These are phyloP conservation scores for Drosophila littoralis DNA, from an alignment of 1,140 invertebrate genomes.

Conservation along the genomic window DNA sequence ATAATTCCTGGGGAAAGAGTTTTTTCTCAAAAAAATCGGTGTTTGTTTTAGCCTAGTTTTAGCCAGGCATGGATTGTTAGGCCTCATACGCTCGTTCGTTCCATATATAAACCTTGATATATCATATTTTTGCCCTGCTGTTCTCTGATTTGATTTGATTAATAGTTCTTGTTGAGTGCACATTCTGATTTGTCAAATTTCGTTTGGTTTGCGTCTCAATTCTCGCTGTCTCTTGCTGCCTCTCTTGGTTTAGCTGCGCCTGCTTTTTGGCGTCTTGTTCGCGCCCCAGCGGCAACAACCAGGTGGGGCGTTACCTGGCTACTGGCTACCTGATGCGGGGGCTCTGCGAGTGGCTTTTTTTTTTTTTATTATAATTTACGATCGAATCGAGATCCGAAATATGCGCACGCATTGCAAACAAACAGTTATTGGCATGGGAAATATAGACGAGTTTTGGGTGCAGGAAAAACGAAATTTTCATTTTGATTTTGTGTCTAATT, in stretches of 20 bases:
- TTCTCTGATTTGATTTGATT: constrained; percentile 39
- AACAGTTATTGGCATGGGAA: too few species aligned
- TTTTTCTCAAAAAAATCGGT: too few species aligned
- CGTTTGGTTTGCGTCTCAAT: constrained; percentile 4
- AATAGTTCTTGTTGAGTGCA: constrained; percentile 41
- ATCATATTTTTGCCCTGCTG: constrained; percentile 2
- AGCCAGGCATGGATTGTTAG: too few species aligned
- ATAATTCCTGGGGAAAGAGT: too few species aligned
- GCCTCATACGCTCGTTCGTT: neutral
- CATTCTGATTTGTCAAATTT: constrained; percentile 50
- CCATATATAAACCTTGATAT: constrained; percentile 2
- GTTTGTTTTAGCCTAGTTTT: too few species aligned
- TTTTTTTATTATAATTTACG: constrained; percentile 31
- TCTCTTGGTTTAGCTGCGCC: neutral
- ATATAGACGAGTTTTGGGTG: neutral
- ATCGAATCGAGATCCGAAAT: neutral
- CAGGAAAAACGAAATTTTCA: constrained; percentile 45
- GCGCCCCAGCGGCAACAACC: constrained; percentile 41
- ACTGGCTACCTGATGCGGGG: constrained; percentile 41
- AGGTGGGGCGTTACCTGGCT: constrained; percentile 44
- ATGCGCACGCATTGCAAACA: too few species aligned
- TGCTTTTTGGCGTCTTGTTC: constrained; percentile 32
- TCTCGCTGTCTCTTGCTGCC: neutral
- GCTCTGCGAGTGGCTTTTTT: constrained; percentile 14
- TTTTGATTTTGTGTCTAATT: constrained; percentile 75